phyloP scores from a whole-genome alignment of 2,888 invertebrate genomes.

The Nebria salina region DNA sequence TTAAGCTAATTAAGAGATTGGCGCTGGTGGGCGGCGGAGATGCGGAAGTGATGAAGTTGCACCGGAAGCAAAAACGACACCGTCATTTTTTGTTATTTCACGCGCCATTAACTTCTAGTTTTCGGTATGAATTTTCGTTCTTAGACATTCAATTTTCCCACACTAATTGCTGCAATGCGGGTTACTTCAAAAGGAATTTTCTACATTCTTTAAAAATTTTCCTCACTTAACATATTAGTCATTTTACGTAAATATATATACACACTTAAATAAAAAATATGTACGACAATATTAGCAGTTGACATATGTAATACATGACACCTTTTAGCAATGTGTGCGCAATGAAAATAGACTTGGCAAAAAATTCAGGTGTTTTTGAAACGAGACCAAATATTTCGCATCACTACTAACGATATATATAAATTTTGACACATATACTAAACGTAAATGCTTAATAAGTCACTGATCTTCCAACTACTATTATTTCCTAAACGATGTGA shows the following conservation, averaged over 20 bases:
- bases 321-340: neutral
- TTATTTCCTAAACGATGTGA: too few species aligned
- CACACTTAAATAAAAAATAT: too few species aligned
- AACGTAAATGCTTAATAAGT: neutral
- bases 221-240: neutral
- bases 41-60: constrained; percentile 33
- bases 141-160: constrained; percentile 40
- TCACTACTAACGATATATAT: neutral
- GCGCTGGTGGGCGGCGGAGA: neutral
- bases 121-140: constrained; percentile 41
- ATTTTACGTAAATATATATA: too few species aligned
- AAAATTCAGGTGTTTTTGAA: neutral
- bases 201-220: too few species aligned
- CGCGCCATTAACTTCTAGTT: constrained; percentile 46
- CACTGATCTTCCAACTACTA: neutral
- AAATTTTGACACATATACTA: neutral
- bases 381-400: neutral
- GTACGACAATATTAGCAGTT: neutral
- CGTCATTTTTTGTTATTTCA: constrained; percentile 34
- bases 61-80: constrained; percentile 26
- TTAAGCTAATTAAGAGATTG: constrained; percentile 23
- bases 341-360: neutral
- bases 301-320: neutral
- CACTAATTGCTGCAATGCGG: constrained; percentile 28
- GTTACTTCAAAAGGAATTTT: neutral